Evolutionary conservation across 2,888 invertebrate genomes (phyloP), one percentile per base, ranked within the genome.

Genomic region (Pachycephus smyrnensis): DNA sequence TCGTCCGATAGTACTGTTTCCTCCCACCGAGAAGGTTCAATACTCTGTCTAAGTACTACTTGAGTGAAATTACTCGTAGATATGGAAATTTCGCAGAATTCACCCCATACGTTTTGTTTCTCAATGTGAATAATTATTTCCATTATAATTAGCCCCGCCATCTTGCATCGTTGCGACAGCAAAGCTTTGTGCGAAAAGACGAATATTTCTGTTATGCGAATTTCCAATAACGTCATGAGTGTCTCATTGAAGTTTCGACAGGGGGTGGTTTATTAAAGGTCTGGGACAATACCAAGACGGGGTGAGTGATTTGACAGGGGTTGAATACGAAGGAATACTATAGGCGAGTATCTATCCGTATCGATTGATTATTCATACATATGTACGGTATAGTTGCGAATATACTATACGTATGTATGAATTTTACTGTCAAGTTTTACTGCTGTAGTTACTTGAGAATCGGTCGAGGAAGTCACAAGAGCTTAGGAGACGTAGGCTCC

Each of bases 381-480:
- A 55, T 2, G 55, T 23, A 2, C 23, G 23, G 23, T 55, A 23
- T 55, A 23, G 55, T 9, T 23, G 9, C 9, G 2, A 23, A 23
- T 55, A 15, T 55, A 55, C 23, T 23, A 9, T 9, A 6, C 6
- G 55, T 23, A 9, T 55, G 4, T 55, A 55, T 55, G 2, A 55
- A 55, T 55, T 23, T 6, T 23, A 55, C 40, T 55, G 23, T 55
- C 40, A 55, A 23, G 6, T 9, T 23, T 6, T 23, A 55, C 15
- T 55, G 23, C 23, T 9, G 9, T 23, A 9, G 23, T 55, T 55
- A 55, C 55, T 55, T 55, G 35, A 37, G 55, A 82, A 80, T 76
- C 76, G 80, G 80, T 77, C 77, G 78, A 75, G 80, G 80, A 78
- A 76, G 80, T 79, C 9, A 6, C 23, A 23, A 9, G 9, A 23